Evolutionary conservation across 2,888 invertebrate species (phyloP).

Genomic region (Hypercompe scribonia): DNA sequence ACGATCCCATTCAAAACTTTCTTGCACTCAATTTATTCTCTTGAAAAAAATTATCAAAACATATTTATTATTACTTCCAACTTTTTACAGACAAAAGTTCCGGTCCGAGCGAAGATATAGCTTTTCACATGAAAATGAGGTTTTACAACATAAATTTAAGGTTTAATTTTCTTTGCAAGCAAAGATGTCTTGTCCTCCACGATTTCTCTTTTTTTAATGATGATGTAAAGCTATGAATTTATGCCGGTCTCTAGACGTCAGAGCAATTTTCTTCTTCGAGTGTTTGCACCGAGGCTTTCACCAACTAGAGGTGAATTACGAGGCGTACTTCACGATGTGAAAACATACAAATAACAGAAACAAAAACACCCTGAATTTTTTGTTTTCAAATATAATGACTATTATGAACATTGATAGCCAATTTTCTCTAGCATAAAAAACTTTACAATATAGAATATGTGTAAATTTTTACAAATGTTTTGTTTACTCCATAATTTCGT

Average conservation of each 20-base stretch:
- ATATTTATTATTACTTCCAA: constrained; percentile 48
- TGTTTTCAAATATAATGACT: background rate
- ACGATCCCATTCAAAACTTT: constrained; percentile 34
- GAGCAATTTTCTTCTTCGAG: constrained; percentile 72
- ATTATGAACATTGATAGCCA: background rate
- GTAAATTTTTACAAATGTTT: background rate
- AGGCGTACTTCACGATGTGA: constrained; percentile 15
- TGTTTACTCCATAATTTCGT: no score
- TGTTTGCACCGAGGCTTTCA: constrained; percentile 60
- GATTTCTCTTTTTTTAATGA: constrained; percentile 72
- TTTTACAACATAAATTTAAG: constrained; percentile 15
- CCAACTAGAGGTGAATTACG: constrained; percentile 49
- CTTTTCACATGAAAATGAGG: constrained; percentile 18
- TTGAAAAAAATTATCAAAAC: constrained; percentile 44
- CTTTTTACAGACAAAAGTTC: constrained; percentile 46
- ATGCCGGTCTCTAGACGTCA: constrained; percentile 67
- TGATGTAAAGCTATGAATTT: constrained; percentile 79
- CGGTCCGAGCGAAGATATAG: background rate
- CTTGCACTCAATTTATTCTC: constrained; percentile 32
- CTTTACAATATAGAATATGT: background rate
- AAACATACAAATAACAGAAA: background rate
- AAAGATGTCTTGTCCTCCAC: constrained; percentile 36
- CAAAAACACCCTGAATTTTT: no score
- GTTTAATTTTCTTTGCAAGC: constrained; percentile 28
- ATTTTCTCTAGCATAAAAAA: background rate